Evolutionary conservation across 2,797 vertebrate species (phyloP).

Genomic region (Sebastolobus alascanus): DNA sequence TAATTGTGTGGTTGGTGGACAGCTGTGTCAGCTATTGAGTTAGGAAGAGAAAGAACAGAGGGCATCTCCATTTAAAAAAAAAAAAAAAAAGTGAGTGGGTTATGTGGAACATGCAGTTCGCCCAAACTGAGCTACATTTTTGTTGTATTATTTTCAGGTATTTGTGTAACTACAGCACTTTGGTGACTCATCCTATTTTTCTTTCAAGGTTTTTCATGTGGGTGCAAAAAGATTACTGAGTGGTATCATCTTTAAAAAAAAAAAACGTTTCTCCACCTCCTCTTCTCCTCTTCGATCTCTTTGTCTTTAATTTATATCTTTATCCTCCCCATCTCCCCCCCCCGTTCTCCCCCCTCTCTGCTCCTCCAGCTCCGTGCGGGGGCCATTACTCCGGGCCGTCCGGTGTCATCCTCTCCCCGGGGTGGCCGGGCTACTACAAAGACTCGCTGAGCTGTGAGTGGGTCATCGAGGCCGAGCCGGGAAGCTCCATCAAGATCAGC

Average conservation of each 20-base stretch:
- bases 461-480: conserved; percentile 98
- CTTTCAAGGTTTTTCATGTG: conserved; percentile 40
- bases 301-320: conserved; percentile 19
- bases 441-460: conserved; percentile 99
- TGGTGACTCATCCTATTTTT: conserved; percentile 50
- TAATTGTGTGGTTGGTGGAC: conserved; percentile 17
- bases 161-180: conserved; percentile 41
- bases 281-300: neutral
- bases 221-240: conserved; percentile 22
- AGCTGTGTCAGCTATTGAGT: conserved; percentile 14
- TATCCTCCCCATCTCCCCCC: conserved; percentile 16
- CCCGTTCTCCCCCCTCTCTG: conserved; percentile 2
- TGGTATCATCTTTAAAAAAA: conserved; percentile 26
- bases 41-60: conserved; percentile 9
- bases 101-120: conserved; percentile 32
- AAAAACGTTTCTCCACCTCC: neutral
- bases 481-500: conserved; percentile 98
- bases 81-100: conserved; percentile 36
- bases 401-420: conserved; percentile 97
- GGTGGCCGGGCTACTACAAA: conserved; percentile 99
- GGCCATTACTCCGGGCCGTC: conserved; percentile 98
- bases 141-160: conserved; percentile 39
- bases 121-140: conserved; percentile 39
- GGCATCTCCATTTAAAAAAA: neutral
- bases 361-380: conserved; percentile 92